Evolutionary conservation across 2,797 vertebrate genomes (phyloP).

Genomic region (Schizothorax lantsangensis): DNA sequence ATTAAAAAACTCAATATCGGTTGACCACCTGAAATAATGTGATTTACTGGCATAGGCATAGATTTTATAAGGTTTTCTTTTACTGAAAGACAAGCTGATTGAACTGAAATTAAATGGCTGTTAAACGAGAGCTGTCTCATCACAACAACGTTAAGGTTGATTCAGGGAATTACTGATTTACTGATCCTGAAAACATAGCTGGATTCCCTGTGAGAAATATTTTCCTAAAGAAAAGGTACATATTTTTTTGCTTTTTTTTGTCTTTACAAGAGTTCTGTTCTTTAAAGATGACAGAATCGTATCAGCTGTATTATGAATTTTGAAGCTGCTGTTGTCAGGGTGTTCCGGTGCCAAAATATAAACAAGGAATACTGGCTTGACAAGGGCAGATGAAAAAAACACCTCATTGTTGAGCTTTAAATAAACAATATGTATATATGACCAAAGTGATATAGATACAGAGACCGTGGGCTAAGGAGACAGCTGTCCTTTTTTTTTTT

Average conservation of each 20-base stretch:
- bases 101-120: constrained; percentile 4
- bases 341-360: background rate
- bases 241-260: background rate
- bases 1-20: background rate
- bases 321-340: background rate
- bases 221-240: background rate
- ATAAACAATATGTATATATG: background rate
- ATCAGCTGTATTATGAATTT: background rate
- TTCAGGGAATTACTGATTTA: background rate
- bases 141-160: background rate
- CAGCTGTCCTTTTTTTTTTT: background rate
- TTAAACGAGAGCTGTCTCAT: background rate
- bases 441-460: background rate
- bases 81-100: background rate
- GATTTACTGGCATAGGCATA: background rate
- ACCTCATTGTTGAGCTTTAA: background rate
- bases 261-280: background rate
- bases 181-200: background rate
- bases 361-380: background rate
- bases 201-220: background rate
- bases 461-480: background rate
- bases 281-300: background rate
- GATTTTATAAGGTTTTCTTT: constrained; percentile 20
- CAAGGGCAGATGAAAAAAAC: background rate
- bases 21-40: background rate